Evolutionary conservation across 1,140 invertebrate species (phyloP).

Genomic region (Diachasma alloeum): DNA sequence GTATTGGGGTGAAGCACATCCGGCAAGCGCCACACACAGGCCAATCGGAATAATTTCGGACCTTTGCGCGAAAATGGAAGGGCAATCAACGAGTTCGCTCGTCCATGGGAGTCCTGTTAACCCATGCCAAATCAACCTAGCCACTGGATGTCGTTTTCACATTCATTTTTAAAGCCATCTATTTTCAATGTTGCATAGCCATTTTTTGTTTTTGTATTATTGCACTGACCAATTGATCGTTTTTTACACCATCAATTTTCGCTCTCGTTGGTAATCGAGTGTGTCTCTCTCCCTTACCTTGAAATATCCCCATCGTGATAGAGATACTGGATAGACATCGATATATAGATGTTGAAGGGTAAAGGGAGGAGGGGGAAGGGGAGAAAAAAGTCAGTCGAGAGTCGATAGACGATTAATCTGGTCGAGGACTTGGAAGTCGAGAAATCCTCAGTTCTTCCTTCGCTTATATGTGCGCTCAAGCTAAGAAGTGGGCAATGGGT

Average conservation of each 20-base stretch:
- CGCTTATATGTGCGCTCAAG: neutral
- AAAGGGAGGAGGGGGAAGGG: neutral
- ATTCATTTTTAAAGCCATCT: neutral
- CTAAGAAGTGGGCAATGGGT: constrained; percentile 2
- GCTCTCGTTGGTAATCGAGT: neutral
- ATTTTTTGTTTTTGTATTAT: neutral
- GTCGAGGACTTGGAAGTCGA: neutral
- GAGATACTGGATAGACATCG: neutral
- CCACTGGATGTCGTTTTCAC: neutral
- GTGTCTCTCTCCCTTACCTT: neutral
- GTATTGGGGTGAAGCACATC: constrained; percentile 27
- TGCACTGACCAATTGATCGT: neutral
- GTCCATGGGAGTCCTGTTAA: neutral
- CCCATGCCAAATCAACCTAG: neutral
- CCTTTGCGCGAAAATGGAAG: constrained; percentile 27
- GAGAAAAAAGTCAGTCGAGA: neutral
- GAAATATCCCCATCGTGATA: neutral
- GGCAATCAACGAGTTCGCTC: constrained; percentile 2
- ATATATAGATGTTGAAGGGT: neutral
- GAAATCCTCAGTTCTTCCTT: neutral
- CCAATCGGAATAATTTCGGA: constrained; percentile 15
- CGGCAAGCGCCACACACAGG: constrained; percentile 7
- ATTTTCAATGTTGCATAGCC: neutral
- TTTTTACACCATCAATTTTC: neutral
- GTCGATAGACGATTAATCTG: constrained; percentile 5